These are phyloP conservation scores for Pseudomyrmex cubaensis DNA, from an alignment of 1,140 invertebrate species.

Conservation along the genomic window DNA sequence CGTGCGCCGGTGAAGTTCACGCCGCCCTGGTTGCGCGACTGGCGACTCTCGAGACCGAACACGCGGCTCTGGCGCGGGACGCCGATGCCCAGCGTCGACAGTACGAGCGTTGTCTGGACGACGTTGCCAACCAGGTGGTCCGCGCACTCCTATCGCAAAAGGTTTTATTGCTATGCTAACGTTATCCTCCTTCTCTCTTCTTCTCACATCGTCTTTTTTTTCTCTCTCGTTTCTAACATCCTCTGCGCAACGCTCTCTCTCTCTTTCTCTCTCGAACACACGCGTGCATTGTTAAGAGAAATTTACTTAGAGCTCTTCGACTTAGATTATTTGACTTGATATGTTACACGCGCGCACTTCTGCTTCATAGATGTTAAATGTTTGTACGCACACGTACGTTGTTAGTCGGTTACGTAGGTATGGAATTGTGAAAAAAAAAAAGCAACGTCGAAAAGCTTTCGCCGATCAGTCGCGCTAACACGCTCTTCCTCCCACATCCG, in stretches of 20 bases:
- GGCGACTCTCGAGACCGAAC: slow-evolving; percentile 88
- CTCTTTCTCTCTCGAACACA: not conserved
- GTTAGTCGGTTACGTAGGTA: too few species aligned
- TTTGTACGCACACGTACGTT: too few species aligned
- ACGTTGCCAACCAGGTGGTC: slow-evolving; percentile 92
- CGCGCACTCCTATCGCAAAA: slow-evolving; percentile 93
- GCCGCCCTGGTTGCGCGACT: slow-evolving; percentile 87
- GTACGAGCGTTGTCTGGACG: slow-evolving; percentile 91
- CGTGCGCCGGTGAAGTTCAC: slow-evolving; percentile 85
- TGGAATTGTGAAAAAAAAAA: too few species aligned
- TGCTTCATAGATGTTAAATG: too few species aligned
- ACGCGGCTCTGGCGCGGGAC: slow-evolving; percentile 86
- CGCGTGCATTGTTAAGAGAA: not conserved
- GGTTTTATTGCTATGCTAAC: slow-evolving; percentile 85
- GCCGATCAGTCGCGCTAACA: slow-evolving; percentile 3
- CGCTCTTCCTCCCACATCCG: slow-evolving; percentile 27
- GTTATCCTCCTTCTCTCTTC: slow-evolving; percentile 51
- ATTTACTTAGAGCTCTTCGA: too few species aligned
- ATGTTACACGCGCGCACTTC: too few species aligned
- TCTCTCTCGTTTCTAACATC: not conserved
- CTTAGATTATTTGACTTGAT: too few species aligned
- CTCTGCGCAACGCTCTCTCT: not conserved
- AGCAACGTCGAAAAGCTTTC: slow-evolving; percentile 1
- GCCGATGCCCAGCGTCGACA: slow-evolving; percentile 88
- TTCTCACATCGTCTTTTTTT: not conserved